phyloP scores from a whole-genome alignment of 1,140 invertebrate species.

The Pseudomyrmex sp. region DNA sequence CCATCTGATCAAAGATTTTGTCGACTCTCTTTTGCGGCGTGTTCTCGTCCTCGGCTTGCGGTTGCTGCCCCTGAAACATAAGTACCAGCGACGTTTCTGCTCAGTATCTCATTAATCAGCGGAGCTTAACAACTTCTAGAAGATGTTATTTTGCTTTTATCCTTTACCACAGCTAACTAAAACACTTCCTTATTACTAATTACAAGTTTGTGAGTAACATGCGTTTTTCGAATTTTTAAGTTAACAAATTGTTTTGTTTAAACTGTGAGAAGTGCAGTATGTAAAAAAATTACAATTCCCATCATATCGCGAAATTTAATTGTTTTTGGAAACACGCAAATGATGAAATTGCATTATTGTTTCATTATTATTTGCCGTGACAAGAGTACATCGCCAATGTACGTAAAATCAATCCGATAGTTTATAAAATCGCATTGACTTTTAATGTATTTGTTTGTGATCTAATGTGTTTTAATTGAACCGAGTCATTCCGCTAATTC shows the following conservation, averaged over 20 bases:
- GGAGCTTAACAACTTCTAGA: neutral
- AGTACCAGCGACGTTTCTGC: neutral
- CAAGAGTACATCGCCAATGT: neutral
- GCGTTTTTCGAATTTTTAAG: neutral
- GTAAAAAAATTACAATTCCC: neutral
- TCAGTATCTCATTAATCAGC: slow-evolving; percentile 5
- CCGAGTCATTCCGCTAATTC: slow-evolving; percentile 25
- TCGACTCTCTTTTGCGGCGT: slow-evolving; percentile 98
- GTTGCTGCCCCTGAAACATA: slow-evolving; percentile 92
- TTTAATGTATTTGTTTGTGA: slow-evolving; percentile 28
- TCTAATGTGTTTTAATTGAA: slow-evolving; percentile 15
- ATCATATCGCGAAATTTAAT: slow-evolving; percentile 2
- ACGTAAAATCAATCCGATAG: neutral
- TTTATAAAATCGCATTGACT: slow-evolving; percentile 10
- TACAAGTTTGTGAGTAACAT: neutral
- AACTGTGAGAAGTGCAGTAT: neutral
- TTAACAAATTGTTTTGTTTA: neutral
- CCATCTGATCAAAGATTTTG: slow-evolving; percentile 99
- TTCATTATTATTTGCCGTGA: slow-evolving; percentile 4
- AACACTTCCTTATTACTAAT: neutral
- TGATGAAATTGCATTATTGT: neutral
- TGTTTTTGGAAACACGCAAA: neutral
- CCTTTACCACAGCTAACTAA: neutral
- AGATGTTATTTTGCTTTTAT: neutral
- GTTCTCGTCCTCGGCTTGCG: slow-evolving; percentile 96